Conservation (phyloP, 2,888 invertebrate genomes). For the Drosophila atroscutellata region DNA sequence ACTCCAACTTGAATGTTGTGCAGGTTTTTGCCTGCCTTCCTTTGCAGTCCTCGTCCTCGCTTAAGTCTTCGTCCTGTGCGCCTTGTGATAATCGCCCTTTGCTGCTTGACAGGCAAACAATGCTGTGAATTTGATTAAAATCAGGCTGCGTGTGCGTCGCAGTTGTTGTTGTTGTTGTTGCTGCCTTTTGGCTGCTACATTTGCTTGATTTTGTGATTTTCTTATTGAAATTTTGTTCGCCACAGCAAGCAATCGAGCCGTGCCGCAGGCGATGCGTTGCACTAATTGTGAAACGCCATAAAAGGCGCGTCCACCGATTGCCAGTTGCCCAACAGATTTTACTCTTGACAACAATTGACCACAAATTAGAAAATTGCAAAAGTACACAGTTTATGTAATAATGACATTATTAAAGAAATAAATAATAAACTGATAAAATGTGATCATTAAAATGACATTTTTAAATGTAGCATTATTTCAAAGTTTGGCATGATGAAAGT, state of each 20-base stretch:
- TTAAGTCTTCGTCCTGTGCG: conserved; percentile 55
- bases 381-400: not conserved
- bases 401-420: not conserved
- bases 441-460: not conserved
- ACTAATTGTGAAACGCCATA: conserved; percentile 79
- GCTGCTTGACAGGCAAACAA: conserved; percentile 82
- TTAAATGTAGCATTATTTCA: not conserved
- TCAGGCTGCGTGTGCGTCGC: conserved; percentile 72
- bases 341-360: not conserved
- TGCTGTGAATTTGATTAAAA: conserved; percentile 83
- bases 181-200: conserved; percentile 58
- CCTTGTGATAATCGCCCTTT: conserved; percentile 76
- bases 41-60: conserved; percentile 41
- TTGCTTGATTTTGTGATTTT: conserved; percentile 56
- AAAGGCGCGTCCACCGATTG: conserved; percentile 33
- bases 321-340: not conserved
- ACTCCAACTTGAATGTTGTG: conserved; percentile 34
- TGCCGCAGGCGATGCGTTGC: conserved; percentile 72
- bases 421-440: not conserved
- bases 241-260: conserved; percentile 47
- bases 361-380: not conserved
- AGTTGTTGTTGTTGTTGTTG: conserved; percentile 40
- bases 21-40: conserved; percentile 53
- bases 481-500: not conserved
- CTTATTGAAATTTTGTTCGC: conserved; percentile 78